Conservation (phyloP, 2,888 invertebrate species). For the Tetragonisca angustula region DNA sequence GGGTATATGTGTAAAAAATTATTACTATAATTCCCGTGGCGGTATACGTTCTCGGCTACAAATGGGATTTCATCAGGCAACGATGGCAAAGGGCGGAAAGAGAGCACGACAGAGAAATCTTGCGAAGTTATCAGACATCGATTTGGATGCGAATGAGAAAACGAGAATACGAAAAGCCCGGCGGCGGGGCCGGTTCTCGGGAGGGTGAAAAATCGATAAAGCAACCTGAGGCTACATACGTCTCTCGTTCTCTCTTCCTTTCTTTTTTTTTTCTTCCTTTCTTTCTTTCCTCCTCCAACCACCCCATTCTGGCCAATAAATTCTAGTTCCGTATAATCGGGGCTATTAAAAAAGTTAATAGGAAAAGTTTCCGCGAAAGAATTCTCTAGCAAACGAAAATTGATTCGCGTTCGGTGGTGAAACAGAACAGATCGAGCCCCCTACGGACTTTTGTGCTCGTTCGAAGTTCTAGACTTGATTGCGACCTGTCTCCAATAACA, state of each 20-base stretch:
- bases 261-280: background rate
- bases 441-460: constrained; percentile 38
- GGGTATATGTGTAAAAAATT: constrained; percentile 65
- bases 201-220: constrained; percentile 28
- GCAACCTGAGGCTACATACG: constrained; percentile 19
- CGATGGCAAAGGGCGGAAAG: constrained; percentile 58
- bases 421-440: constrained; percentile 40
- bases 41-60: constrained; percentile 57
- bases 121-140: constrained; percentile 54
- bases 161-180: constrained; percentile 14
- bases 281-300: background rate
- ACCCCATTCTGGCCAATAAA: constrained; percentile 35
- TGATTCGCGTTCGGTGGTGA: constrained; percentile 45
- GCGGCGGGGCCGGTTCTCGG: background rate
- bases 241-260: background rate
- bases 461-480: constrained; percentile 59
- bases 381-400: constrained; percentile 44
- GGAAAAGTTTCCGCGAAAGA: constrained; percentile 56
- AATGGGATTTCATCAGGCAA: constrained; percentile 73
- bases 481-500: constrained; percentile 59
- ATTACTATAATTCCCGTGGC: constrained; percentile 65
- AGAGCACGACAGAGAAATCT: constrained; percentile 57
- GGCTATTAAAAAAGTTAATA: constrained; percentile 60
- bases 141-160: constrained; percentile 17
- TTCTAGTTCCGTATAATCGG: constrained; percentile 46